Base-by-base conservation (phyloP, 2,888 invertebrate species). In the Rotaria magnacalcarata region DNA sequence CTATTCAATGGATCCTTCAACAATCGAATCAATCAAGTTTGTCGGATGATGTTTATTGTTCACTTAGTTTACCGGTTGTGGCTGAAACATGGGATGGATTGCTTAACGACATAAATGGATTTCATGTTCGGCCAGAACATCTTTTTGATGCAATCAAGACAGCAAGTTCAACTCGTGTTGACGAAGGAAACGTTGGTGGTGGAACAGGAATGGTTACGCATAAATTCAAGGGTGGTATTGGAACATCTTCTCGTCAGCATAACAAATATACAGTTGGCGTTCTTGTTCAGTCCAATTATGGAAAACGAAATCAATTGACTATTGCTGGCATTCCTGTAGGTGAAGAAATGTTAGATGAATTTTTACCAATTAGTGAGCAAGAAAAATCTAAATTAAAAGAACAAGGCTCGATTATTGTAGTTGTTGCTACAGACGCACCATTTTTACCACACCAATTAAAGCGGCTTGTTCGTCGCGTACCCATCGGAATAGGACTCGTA, bases 181-280 rank as follows among this genome's bases (percentile, higher is more conserved):
- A 34, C 6, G 34, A 67, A 67, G 34, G 67, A 34, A 67, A 67
- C 34, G 67, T 67, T 67, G 67, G 34, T 6, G 67, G 67, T 14
- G 34, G 67, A 67, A 67, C 67, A 67, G 67, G 34, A 34, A 67
- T 67, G 67, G 5, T 67, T 67, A 67, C 67, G 19, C 67, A 67
- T 67, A 19, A 14, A 19, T 67, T 67, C 34, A 67, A 67, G 34
- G 67, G 34, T 27, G 34, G 67, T 19, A 41, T 67, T 34, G 34
- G 67, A 6, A 67, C 67, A 19, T 67, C 67, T 34, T 67, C 34
- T 16, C 34, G 52, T 16, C 5, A 52, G 52, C 14, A 16, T 52
- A 34, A 7, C 6, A 1, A 67, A 19, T 41, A 67, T 67, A 41
- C 67, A 41, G 34, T 67, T 19, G 67, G 67, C 34, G 67, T 67